Conservation (phyloP, 2,888 invertebrate genomes). For the Noctua fimbriata region DNA sequence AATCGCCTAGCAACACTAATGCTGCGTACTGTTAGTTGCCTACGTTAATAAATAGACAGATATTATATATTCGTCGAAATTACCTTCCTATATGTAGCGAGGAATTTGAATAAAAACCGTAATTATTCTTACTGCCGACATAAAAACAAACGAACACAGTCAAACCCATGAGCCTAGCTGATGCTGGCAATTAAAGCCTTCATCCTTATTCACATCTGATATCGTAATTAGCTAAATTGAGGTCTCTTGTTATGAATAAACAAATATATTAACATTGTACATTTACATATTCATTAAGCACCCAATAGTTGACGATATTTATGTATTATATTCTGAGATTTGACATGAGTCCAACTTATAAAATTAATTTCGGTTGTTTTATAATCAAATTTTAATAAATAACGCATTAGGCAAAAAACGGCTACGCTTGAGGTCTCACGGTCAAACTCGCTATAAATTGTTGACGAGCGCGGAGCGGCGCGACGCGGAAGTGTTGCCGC, state of each 20-base stretch:
- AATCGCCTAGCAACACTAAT: constrained; percentile 48
- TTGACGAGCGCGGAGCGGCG: constrained; percentile 76
- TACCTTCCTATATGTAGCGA: constrained; percentile 5
- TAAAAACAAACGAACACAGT: constrained; percentile 43
- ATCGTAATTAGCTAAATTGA: constrained; percentile 77
- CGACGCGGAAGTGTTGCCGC: constrained; percentile 80
- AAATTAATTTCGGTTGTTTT: constrained; percentile 83
- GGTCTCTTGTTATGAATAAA: constrained; percentile 78
- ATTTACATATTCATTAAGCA: constrained; percentile 82
- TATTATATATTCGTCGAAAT: background rate
- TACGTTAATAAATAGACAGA: constrained; percentile 5
- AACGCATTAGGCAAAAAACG: constrained; percentile 88
- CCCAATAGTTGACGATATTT: constrained; percentile 77
- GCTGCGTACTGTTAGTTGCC: constrained; percentile 15
- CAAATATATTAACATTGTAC: constrained; percentile 73
- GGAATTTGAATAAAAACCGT: constrained; percentile 34
- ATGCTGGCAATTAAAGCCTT: constrained; percentile 65
- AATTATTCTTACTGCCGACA: constrained; percentile 44
- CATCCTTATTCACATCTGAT: constrained; percentile 70
- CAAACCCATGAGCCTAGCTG: constrained; percentile 43
- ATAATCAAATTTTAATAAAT: constrained; percentile 89
- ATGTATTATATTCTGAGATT: constrained; percentile 79
- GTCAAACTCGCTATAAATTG: constrained; percentile 89
- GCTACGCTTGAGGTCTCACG: constrained; percentile 88
- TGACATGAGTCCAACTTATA: constrained; percentile 80